Evolutionary conservation across 2,113 vertebrate species (phyloP).

Genomic region (Recurvirostra avosetta): DNA sequence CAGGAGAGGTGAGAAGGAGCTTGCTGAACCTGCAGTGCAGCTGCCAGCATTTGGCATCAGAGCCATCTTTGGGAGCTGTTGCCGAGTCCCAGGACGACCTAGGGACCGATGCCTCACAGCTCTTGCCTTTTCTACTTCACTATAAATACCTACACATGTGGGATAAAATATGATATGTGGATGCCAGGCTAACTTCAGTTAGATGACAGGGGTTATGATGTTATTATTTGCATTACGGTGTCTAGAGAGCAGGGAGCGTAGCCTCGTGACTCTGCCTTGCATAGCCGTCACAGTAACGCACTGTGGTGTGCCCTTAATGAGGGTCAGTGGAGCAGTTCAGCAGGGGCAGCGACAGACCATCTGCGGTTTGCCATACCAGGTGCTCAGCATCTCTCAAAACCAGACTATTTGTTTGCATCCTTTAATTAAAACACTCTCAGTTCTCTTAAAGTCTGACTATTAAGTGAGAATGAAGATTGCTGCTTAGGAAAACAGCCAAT

Average conservation of each 20-base stretch:
- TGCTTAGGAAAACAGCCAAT: slow-evolving; percentile 1
- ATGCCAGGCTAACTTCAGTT: not conserved
- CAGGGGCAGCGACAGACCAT: not conserved
- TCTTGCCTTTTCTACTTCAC: not conserved
- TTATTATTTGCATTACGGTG: not conserved
- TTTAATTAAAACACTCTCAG: not conserved
- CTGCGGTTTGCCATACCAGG: not conserved
- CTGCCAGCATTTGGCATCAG: not conserved
- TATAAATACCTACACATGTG: not conserved
- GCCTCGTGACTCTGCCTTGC: not conserved
- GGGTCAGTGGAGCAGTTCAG: not conserved
- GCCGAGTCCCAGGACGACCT: not conserved
- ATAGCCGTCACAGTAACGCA: not conserved
- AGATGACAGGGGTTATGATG: not conserved
- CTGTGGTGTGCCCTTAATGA: not conserved
- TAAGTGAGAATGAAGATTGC: slow-evolving; percentile 19
- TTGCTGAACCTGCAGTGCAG: not conserved
- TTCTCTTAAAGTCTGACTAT: not conserved
- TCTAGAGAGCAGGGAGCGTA: not conserved
- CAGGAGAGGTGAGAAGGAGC: not conserved
- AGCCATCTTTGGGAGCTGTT: not conserved
- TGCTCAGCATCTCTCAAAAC: not conserved
- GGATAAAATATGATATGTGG: not conserved
- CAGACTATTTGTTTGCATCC: not conserved
- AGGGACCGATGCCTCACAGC: not conserved